Evolutionary conservation across 1,140 invertebrate species (phyloP).

Genomic region (Drosophila auraria): DNA sequence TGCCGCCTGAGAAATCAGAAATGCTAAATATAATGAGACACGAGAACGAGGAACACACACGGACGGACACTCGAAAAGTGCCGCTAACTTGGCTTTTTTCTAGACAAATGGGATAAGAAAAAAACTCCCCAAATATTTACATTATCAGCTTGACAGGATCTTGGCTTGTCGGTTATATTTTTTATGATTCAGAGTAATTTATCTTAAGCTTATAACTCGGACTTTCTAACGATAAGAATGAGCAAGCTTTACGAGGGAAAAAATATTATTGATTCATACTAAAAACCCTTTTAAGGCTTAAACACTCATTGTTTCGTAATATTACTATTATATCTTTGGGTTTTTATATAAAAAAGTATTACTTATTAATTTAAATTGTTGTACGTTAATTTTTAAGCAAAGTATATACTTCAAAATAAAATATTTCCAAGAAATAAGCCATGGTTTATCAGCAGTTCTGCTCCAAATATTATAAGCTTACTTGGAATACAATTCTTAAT

Average conservation of each 20-base stretch:
- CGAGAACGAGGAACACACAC: conserved; percentile 3
- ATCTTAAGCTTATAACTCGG: background rate
- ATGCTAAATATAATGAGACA: conserved; percentile 51
- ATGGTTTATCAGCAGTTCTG: too few relatives aligned
- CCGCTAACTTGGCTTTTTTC: conserved; percentile 7
- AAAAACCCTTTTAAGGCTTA: background rate
- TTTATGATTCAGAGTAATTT: background rate
- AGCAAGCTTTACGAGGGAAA: background rate
- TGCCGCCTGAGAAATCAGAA: conserved; percentile 35
- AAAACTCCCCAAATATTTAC: background rate
- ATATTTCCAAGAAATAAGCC: background rate
- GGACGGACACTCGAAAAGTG: conserved; percentile 1
- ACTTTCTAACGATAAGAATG: background rate
- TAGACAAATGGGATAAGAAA: background rate
- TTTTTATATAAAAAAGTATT: too few relatives aligned
- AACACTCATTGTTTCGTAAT: background rate
- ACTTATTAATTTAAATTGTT: background rate
- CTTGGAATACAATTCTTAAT: too few relatives aligned
- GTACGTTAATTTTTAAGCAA: background rate
- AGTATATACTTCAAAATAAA: background rate
- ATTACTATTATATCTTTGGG: background rate
- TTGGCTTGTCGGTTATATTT: background rate
- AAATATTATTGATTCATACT: background rate
- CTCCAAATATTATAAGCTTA: too few relatives aligned
- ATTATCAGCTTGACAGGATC: conserved; percentile 14